Evolutionary conservation across 2,113 vertebrate species (phyloP), one percentile per base, ranked within the genome.

Genomic region (Indicator maculatus): DNA sequence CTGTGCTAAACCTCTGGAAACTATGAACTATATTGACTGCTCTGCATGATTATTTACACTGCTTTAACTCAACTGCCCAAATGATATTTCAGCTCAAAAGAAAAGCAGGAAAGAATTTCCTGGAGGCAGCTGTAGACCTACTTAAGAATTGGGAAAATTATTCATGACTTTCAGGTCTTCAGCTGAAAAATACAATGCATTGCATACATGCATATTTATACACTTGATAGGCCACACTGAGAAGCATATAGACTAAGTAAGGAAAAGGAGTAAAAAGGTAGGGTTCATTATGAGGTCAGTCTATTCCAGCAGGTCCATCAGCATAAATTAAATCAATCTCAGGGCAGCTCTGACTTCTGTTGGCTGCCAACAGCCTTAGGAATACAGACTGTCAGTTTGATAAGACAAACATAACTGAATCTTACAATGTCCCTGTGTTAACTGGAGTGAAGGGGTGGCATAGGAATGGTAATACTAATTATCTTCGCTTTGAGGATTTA

Each of bases 311-410:
- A 63, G 77, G 18, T 89, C 92, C 21, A 63, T 93, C 94, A 93
- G 44, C 26, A 82, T 52, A 94, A 82, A 94, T 96, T 90, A 88
- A 86, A 93, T 91, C 92, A 91, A 3, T 44, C 16, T 89, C 61
- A 71, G 76, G 65, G 33, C 16, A 66, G 21, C 45, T 91, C 56
- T 95, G 67, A 84, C 52, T 90, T 96, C 83, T 45, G 56, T 55
- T 88, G 79, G 36, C 71, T 93, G 87, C 79, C 72, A 75, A 61
- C 12, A 93, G 89, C 95, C 89, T 60, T 71, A 78, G 89, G 95
- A 88, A 58, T 65, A 30, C 12, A 61, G 30, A 31, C 36, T 86
- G 86, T 92, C 88, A 89, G 44, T 58, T 65, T 86, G 47, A 78
- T 95, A 47, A 75, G 47, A 26, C 73, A 86, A 92, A 75, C 16